A percentile compares a stretch with the other conserved stretches of the same genome.
Conservation (phyloP, 2,888 invertebrate genomes). For the Brenthis ino region DNA sequence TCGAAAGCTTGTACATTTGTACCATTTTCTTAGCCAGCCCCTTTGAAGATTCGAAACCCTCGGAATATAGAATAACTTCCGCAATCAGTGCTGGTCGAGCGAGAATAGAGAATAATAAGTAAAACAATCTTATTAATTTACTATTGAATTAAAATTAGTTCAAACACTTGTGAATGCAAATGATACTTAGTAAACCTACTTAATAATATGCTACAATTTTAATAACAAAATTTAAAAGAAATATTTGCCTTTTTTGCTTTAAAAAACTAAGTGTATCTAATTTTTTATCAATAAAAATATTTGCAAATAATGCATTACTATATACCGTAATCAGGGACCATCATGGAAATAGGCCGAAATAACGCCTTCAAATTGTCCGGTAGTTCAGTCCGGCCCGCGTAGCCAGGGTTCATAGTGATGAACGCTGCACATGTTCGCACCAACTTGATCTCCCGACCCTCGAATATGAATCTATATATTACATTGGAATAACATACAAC, state of each 20-base stretch:
- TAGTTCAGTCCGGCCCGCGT: conserved; percentile 93
- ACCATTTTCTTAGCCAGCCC: conserved; percentile 95
- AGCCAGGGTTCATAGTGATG: conserved; percentile 96
- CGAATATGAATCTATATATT: conserved; percentile 89
- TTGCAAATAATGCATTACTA: neutral
- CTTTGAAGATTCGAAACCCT: conserved; percentile 95
- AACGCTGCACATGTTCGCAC: conserved; percentile 91
- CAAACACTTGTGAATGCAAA: neutral
- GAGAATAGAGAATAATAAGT: conserved; percentile 5
- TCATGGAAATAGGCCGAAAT: conserved; percentile 94
- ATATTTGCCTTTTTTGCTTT: too few relatives aligned
- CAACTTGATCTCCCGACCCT: conserved; percentile 93
- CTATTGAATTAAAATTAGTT: neutral
- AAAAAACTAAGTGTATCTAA: too few relatives aligned
- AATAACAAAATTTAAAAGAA: too few relatives aligned
- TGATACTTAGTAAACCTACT: neutral
- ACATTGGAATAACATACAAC: neutral
- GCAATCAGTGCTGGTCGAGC: conserved; percentile 87
- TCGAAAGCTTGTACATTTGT: conserved; percentile 95
- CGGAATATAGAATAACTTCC: conserved; percentile 95
- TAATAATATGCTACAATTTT: too few relatives aligned
- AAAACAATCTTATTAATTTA: neutral
- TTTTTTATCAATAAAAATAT: too few relatives aligned
- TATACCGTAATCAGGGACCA: conserved; percentile 94
- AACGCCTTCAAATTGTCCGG: conserved; percentile 94